Base-by-base conservation (phyloP, 2,797 vertebrate species). In the Cynodonichthys magdalenae region DNA sequence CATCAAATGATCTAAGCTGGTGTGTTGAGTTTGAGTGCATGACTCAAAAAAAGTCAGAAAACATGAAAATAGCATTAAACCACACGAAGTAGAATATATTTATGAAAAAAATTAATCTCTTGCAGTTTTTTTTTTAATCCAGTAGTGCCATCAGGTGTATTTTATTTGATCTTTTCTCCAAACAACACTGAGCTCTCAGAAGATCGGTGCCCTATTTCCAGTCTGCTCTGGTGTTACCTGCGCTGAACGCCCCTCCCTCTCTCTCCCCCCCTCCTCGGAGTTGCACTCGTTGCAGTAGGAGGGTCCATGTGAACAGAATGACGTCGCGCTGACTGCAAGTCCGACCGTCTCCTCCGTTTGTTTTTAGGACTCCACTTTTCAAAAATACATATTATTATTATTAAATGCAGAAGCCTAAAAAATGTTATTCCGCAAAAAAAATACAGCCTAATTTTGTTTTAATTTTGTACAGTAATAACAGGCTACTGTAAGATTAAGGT, bases 231-330 rank as follows among this genome's bases (percentile, higher is more conserved):
- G 34, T 36, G 9, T 77, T 90, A 90, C 87, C 92, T 91, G 88
- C 75, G 78, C 77, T 49, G 70, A 39, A 46, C 73, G 82, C 82
- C 85, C 80, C 73, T 67, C 83, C 74, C 66, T 53, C 75, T 11
- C 27, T 51, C 9, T 8, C 68, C 14, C 8, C 46, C 57, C 55
- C 78, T 66, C 71, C 74, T 77, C 81, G 54, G 87, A 91, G 90
- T 87, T 90, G 90, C 90, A 84, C 91, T 90, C 91, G 87, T 87
- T 92, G 92, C 92, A 89, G 93, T 90, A 91, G 91, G 91, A 92
- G 92, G 92, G 88, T 90, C 90, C 89, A 90, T 90, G 90, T 90
- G 88, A 90, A 77, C 86, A 85, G 79, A 87, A 87, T 94, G 92
- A 94, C 92, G 92, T 93, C 89, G 87, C 89, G 71, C 82, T 87